Evolutionary conservation across 2,888 invertebrate species (phyloP), one percentile per base, ranked within the genome.

Genomic region (Nomada flava): DNA sequence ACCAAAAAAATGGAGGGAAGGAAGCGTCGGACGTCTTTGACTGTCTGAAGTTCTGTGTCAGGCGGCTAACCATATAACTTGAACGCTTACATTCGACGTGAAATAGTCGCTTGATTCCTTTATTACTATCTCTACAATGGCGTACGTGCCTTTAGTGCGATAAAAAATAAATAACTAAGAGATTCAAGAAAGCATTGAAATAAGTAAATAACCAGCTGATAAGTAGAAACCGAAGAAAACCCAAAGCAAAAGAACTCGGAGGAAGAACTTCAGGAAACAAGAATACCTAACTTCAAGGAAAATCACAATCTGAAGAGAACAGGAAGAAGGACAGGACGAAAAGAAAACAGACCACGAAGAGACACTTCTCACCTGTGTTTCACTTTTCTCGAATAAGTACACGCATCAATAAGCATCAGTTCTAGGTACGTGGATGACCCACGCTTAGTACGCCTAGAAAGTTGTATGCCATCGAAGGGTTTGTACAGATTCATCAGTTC

Each of bases 401-500:
- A 72, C 71, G 36, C 68, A 70, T 76, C 76, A 73, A 69, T 52
- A 52, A 0, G 23, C 23, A 23, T 23, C 23, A 23, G 23, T 84
- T 29, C 23, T 57, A n/a, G 29, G 23, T 71, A 57, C 67, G 29
- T 50, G 36, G 59, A 65, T 60, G 44, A 62, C 57, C 55, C 23
- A 1, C 36, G 53, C 52, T 36, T 36, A 36, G 44, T n/a, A 26
- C 36, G 57, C 53, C 65, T 29, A 52, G 75, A 26, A 64, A 9
- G 18, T n/a, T 42, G 23, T n/a, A 36, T 20, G 60, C 36, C 13
- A 36, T 23, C n/a, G 44, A 76, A 50, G 47, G 68, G 73, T 68
- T 71, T 71, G 77, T 47, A 55, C 64, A 29, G 57, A 59, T 73
- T 79, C 68, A 20, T 78, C 55, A 18, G 47, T 69, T 71, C 79